A percentile compares a stretch with the other conserved stretches of the same genome.
phyloP scores from a whole-genome alignment of 2,888 invertebrate genomes.

The Druceiella hillmani region DNA sequence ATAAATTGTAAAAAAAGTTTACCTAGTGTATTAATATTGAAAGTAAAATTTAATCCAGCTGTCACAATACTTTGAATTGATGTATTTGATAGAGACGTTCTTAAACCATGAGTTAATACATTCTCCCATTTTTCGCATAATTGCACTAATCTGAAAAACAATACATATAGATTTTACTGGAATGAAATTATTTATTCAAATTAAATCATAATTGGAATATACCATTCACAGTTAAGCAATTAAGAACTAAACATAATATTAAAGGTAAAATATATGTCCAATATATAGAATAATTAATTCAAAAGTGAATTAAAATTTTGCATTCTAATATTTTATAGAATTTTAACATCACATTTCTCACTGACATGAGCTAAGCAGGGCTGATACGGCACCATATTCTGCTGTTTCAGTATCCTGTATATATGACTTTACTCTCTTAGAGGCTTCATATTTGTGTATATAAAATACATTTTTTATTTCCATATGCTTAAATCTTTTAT shows the following conservation, averaged over 20 bases:
- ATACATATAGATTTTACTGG: conserved; percentile 8
- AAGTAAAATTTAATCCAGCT: conserved; percentile 46
- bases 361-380: too few species aligned
- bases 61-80: conserved; percentile 44
- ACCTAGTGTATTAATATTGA: conserved; percentile 49
- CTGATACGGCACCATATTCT: too few species aligned
- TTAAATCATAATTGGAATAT: not conserved
- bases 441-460: too few species aligned
- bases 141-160: conserved; percentile 42
- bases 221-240: conserved; percentile 31
- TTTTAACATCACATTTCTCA: too few species aligned
- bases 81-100: conserved; percentile 49
- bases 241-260: conserved; percentile 10
- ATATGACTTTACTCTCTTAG: too few species aligned
- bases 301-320: too few species aligned
- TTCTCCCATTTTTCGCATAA: conserved; percentile 72
- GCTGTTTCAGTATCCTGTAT: too few species aligned
- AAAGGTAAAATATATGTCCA: not conserved
- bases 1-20: conserved; percentile 29
- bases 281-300: too few species aligned
- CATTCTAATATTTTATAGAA: too few species aligned
- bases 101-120: conserved; percentile 72
- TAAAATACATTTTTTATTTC: too few species aligned
- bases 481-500: too few species aligned
- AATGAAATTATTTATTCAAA: conserved; percentile 2